These are phyloP conservation scores for Malacoctenus gilli DNA, from an alignment of 2,797 vertebrate genomes.

Conservation along the genomic window DNA sequence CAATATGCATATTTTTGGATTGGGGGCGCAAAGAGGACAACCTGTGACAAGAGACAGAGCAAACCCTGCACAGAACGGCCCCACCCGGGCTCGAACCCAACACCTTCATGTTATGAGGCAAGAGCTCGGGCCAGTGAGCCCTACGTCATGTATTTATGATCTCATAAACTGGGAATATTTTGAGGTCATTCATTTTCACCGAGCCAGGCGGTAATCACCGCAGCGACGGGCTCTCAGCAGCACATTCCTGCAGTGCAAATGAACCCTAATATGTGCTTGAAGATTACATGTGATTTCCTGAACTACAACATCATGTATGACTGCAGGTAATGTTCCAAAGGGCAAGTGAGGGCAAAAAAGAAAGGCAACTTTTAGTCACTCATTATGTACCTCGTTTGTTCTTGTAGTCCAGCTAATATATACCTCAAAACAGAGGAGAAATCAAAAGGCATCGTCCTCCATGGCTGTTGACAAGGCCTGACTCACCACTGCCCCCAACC, in stretches of 20 bases:
- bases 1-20: too few species aligned
- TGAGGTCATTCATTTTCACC: slow-evolving; percentile 66
- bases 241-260: slow-evolving; percentile 67
- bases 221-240: slow-evolving; percentile 47
- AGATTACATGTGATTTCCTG: slow-evolving; percentile 58
- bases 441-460: slow-evolving; percentile 20
- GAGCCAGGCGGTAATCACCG: slow-evolving; percentile 66
- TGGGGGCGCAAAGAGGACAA: too few species aligned
- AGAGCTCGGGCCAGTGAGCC: too few species aligned
- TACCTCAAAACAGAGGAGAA: slow-evolving; percentile 32
- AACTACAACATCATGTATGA: slow-evolving; percentile 61
- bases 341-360: slow-evolving; percentile 62
- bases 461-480: slow-evolving; percentile 47
- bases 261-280: slow-evolving; percentile 69
- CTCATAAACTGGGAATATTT: slow-evolving; percentile 75
- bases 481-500: slow-evolving; percentile 44
- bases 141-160: slow-evolving; percentile 68
- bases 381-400: slow-evolving; percentile 61
- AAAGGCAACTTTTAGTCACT: slow-evolving; percentile 63
- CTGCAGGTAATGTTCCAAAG: slow-evolving; percentile 67
- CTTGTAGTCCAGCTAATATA: too few species aligned
- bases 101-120: too few species aligned
- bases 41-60: too few species aligned
- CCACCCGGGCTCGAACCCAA: too few species aligned
- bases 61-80: too few species aligned